Conservation (phyloP, 2,888 invertebrate genomes). For the Priocnemis perturbator region DNA sequence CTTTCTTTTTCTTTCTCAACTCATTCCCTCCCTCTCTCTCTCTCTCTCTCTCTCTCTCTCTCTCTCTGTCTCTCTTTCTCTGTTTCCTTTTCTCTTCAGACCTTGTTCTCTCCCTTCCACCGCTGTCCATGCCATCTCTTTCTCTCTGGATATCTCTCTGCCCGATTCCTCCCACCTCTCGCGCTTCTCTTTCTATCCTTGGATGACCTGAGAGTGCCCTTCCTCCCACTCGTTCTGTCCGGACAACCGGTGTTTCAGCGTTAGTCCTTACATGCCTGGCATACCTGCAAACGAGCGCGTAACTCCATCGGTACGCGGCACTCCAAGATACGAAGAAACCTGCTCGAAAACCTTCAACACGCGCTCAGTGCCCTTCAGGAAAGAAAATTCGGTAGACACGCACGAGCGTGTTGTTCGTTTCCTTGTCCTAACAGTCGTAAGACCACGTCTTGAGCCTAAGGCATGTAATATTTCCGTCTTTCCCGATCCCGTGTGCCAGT, state of each 20-base stretch:
- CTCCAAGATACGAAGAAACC: conserved; percentile 39
- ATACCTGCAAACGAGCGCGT: conserved; percentile 58
- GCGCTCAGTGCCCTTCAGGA: neutral
- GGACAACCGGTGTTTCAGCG: conserved; percentile 45
- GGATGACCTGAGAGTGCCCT: conserved; percentile 39
- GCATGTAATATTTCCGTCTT: too few species aligned
- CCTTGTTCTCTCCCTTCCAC: neutral
- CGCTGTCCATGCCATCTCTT: neutral
- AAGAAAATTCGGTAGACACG: too few species aligned
- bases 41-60: conserved; percentile 7
- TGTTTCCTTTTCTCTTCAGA: conserved; percentile 3
- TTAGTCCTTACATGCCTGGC: conserved; percentile 60
- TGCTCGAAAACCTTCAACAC: conserved; percentile 26
- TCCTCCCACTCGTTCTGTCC: conserved; percentile 53
- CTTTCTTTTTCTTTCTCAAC: neutral
- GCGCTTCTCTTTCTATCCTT: conserved; percentile 12
- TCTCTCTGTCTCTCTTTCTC: conserved; percentile 13
- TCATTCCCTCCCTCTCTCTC: neutral
- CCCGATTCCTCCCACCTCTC: conserved; percentile 1
- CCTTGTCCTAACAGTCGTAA: too few species aligned
- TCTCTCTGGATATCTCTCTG: conserved; percentile 10
- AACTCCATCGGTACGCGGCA: conserved; percentile 44
- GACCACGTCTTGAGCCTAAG: too few species aligned
- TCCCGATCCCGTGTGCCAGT: too few species aligned
- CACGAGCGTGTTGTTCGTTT: too few species aligned